These are phyloP conservation scores for Xanthia togata DNA, from an alignment of 2,888 invertebrate species.

Conservation along the genomic window DNA sequence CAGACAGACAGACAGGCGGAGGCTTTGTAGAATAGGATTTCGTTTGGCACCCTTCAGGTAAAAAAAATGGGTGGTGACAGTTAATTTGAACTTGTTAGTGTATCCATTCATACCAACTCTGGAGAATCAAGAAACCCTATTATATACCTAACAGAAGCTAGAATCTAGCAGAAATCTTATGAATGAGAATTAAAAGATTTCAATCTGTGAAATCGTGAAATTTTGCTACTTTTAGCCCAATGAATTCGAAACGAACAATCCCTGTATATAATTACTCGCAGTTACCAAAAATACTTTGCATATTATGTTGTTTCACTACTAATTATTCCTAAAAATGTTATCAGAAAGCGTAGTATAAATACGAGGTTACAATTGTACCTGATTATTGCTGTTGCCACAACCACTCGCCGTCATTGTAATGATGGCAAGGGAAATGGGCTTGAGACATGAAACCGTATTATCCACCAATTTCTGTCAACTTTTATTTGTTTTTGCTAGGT, in stretches of 20 bases:
- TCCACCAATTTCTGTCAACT: conserved; percentile 78
- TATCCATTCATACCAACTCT: neutral
- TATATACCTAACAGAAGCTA: neutral
- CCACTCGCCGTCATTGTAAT: conserved; percentile 74
- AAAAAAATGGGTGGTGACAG: too few relatives aligned
- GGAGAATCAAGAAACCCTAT: neutral
- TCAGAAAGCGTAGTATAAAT: conserved; percentile 57
- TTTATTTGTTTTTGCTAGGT: conserved; percentile 72
- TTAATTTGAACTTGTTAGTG: neutral
- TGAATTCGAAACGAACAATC: conserved; percentile 20
- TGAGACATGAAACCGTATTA: conserved; percentile 80
- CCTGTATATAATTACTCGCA: conserved; percentile 21
- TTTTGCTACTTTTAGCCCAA: conserved; percentile 2
- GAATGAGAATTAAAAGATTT: conserved; percentile 7
- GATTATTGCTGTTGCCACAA: conserved; percentile 69
- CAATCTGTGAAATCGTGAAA: conserved; percentile 25
- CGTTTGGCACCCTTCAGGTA: too few relatives aligned
- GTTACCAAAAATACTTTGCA: conserved; percentile 35
- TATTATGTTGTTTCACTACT: conserved; percentile 49
- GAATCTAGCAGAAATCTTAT: neutral
- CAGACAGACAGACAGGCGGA: too few relatives aligned
- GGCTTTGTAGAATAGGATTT: too few relatives aligned
- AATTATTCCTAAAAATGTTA: conserved; percentile 57
- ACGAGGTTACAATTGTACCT: conserved; percentile 66
- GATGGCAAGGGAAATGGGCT: conserved; percentile 78